phyloP scores from a whole-genome alignment of 2,797 vertebrate genomes.

The Ptychobarbus kaznakovi region DNA sequence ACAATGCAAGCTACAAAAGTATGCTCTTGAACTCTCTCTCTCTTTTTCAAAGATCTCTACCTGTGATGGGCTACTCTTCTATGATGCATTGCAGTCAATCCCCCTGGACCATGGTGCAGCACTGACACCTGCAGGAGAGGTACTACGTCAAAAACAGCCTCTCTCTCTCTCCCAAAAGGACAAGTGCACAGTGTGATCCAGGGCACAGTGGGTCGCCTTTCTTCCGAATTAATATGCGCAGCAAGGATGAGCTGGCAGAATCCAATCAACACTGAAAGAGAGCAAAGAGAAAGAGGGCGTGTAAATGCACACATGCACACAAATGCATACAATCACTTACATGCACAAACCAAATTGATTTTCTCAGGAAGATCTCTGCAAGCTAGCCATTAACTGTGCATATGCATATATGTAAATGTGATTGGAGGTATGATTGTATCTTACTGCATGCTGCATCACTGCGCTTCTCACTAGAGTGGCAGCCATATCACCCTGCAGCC shows the following conservation, averaged over 20 bases:
- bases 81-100: conserved; percentile 70
- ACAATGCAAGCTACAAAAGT: conserved; percentile 4
- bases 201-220: conserved; percentile 57
- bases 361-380: conserved; percentile 36
- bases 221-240: conserved; percentile 66
- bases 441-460: conserved; percentile 26
- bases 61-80: conserved; percentile 63
- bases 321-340: conserved; percentile 41
- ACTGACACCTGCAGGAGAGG: conserved; percentile 80
- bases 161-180: conserved; percentile 37
- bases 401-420: conserved; percentile 51
- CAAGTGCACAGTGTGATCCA: conserved; percentile 56
- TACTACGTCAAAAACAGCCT: conserved; percentile 10
- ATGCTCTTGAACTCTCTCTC: not conserved
- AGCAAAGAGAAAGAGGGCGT: conserved; percentile 38
- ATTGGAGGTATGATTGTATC: conserved; percentile 33
- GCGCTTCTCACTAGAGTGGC: not conserved
- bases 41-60: conserved; percentile 61
- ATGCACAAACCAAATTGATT: conserved; percentile 28
- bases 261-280: conserved; percentile 63
- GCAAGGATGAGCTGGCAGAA: conserved; percentile 61
- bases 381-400: conserved; percentile 35
- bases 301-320: conserved; percentile 38
- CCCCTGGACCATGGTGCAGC: conserved; percentile 71
- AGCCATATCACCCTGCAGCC: too few relatives aligned